Percentiles rank a stretch among this genome's conserved stretches.
Evolutionary conservation across 2,797 vertebrate species (phyloP).

Genomic region (Borostomias antarcticus): DNA sequence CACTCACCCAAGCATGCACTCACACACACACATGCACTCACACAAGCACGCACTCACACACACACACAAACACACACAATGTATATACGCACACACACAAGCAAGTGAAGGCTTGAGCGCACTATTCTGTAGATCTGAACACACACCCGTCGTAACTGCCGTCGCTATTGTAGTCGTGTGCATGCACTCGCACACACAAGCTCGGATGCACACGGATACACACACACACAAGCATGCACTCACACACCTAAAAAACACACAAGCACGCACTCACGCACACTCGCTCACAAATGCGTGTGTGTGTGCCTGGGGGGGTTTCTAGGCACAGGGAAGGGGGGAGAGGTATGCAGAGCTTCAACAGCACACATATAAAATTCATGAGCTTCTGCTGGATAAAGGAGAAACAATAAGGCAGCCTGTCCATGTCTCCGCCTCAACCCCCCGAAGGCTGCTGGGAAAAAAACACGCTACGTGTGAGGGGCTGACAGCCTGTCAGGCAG

Average conservation of each 20-base stretch:
- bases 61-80: too few species aligned
- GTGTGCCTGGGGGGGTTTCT: neutral
- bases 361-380: conserved; percentile 52
- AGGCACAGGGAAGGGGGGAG: conserved; percentile 23
- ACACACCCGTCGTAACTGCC: too few species aligned
- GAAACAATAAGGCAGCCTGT: conserved; percentile 54
- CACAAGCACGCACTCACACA: too few species aligned
- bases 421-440: conserved; percentile 19
- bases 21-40: too few species aligned
- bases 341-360: neutral
- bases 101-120: too few species aligned
- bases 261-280: neutral
- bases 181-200: too few species aligned
- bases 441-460: conserved; percentile 42
- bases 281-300: neutral
- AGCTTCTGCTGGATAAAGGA: conserved; percentile 40
- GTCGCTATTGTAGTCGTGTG: too few species aligned
- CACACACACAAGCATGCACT: too few species aligned
- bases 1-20: too few species aligned
- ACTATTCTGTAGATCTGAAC: too few species aligned
- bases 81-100: conserved; percentile 2
- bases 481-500: conserved; percentile 38
- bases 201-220: too few species aligned
- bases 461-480: conserved; percentile 43
- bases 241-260: too few species aligned